Percentiles rank a stretch among this genome's conserved stretches.
Conservation (phyloP, 2,888 invertebrate species). For the Ochropleura plecta region DNA sequence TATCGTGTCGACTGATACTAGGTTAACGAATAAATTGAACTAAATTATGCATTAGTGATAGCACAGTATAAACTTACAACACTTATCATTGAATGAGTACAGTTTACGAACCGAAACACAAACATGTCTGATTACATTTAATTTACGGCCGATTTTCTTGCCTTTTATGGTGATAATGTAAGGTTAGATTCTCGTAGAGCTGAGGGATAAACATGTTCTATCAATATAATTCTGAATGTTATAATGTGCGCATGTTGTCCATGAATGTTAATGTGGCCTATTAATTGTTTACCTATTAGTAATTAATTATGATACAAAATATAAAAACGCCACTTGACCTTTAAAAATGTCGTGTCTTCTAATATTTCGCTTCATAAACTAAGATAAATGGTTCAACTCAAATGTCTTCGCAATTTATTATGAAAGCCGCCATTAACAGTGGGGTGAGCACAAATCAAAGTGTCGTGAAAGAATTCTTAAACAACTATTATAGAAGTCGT, state of each 20-base stretch:
- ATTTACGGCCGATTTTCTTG: slow-evolving; percentile 2
- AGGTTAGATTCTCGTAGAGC: neutral
- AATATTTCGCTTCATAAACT: slow-evolving; percentile 30
- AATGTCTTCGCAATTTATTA: slow-evolving; percentile 53
- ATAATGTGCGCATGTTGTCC: neutral
- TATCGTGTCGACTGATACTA: slow-evolving; percentile 40
- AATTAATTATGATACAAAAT: slow-evolving; percentile 18
- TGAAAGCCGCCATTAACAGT: slow-evolving; percentile 58
- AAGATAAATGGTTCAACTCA: slow-evolving; percentile 55
- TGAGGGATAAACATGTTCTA: neutral
- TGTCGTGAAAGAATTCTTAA: slow-evolving; percentile 66
- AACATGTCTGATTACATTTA: neutral
- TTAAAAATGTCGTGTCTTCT: slow-evolving; percentile 28
- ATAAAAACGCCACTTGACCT: slow-evolving; percentile 24
- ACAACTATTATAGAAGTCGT: slow-evolving; percentile 62
- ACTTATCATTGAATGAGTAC: slow-evolving; percentile 20
- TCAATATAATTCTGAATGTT: neutral
- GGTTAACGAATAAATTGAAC: slow-evolving; percentile 36
- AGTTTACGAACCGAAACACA: slow-evolving; percentile 29
- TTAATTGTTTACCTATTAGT: slow-evolving; percentile 9
- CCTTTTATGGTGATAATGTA: neutral
- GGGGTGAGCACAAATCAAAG: slow-evolving; percentile 67
- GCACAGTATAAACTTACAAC: slow-evolving; percentile 10
- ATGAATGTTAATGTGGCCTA: neutral
- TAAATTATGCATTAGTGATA: slow-evolving; percentile 38